Evolutionary conservation across 2,113 vertebrate genomes (phyloP).

Genomic region (Percopsis transmontana): DNA sequence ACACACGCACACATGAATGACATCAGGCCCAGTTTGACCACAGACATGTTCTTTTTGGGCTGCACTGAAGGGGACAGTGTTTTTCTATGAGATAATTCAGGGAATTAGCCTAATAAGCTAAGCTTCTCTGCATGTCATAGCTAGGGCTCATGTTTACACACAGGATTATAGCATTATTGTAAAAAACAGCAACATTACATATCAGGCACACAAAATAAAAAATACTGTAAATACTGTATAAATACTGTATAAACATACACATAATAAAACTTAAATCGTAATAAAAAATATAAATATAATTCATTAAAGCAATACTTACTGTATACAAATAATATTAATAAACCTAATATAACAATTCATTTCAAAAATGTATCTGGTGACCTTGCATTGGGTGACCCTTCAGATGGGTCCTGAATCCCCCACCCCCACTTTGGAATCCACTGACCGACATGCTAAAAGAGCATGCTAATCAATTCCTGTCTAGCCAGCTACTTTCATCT

Average conservation of each 20-base stretch:
- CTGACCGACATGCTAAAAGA: constrained; percentile 1
- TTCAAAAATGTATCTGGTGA: no score
- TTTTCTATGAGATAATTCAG: no score
- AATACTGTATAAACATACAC: neutral
- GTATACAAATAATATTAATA: no score
- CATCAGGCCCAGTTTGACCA: neutral
- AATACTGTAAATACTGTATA: neutral
- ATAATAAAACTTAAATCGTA: no score
- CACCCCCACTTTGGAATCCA: no score
- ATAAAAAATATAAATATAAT: neutral
- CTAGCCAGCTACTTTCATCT: constrained; percentile 7
- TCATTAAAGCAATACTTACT: no score
- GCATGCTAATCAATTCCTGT: neutral
- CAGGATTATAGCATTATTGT: neutral
- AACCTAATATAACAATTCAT: no score
- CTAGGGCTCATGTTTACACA: no score
- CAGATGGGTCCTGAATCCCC: no score
- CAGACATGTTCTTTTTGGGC: neutral
- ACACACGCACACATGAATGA: constrained; percentile 8
- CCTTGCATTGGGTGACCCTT: no score
- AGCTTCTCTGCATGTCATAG: no score
- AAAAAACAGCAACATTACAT: neutral
- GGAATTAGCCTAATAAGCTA: no score
- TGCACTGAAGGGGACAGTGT: neutral
- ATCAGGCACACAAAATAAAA: neutral